phyloP scores from a whole-genome alignment of 2,113 vertebrate species.

The Azemiops feae region DNA sequence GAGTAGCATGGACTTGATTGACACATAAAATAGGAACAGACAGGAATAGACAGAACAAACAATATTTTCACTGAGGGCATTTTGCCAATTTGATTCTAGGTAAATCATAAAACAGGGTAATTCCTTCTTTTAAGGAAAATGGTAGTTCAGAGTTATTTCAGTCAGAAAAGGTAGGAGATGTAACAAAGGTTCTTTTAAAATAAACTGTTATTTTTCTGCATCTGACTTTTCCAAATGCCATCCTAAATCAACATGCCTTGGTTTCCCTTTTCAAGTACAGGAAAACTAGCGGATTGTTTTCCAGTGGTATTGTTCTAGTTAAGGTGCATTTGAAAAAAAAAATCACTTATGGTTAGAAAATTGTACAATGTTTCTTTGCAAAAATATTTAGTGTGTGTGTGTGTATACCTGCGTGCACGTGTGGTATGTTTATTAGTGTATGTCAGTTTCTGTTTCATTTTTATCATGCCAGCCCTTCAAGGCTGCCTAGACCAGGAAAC shows the following conservation, averaged over 20 bases:
- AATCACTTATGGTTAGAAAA: not conserved
- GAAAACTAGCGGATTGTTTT: not conserved
- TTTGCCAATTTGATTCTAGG: slow-evolving; percentile 12
- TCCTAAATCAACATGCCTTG: not conserved
- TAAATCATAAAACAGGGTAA: slow-evolving; percentile 7
- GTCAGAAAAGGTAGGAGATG: not conserved
- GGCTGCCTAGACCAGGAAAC: not conserved
- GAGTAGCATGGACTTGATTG: slow-evolving; percentile 47
- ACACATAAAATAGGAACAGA: slow-evolving; percentile 35
- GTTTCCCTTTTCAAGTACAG: not conserved
- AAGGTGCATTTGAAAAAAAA: not conserved
- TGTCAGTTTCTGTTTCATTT: not conserved
- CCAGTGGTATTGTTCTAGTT: no score
- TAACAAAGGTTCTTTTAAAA: not conserved
- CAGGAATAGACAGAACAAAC: slow-evolving; percentile 31
- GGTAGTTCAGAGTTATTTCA: not conserved
- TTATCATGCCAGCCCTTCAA: not conserved
- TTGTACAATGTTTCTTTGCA: not conserved
- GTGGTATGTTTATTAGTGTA: not conserved
- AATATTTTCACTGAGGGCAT: not conserved
- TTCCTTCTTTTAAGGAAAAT: not conserved
- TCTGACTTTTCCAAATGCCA: accelerated
- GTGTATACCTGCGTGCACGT: not conserved
- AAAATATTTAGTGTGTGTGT: not conserved
- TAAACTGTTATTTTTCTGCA: not conserved